A percentile compares a stretch with the other conserved stretches of the same genome.
Conservation (phyloP, 2,888 invertebrate genomes). For the Clepsis dumicolana region DNA sequence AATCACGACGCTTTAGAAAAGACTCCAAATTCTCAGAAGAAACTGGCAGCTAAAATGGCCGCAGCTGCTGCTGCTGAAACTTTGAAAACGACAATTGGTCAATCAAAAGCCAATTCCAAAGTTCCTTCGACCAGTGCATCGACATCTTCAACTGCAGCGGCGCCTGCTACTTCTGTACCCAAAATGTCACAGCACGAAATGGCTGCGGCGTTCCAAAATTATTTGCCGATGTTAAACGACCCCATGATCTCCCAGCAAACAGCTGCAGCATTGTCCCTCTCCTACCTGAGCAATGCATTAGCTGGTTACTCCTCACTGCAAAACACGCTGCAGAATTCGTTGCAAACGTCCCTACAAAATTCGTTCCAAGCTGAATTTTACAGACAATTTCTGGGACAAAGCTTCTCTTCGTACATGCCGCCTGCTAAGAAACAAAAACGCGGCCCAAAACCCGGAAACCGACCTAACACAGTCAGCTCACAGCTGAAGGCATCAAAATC, state of each 20-base stretch:
- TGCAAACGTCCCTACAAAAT: conserved; percentile 68
- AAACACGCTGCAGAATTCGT: conserved; percentile 63
- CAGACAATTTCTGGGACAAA: conserved; percentile 71
- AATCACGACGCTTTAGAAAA: conserved; percentile 73
- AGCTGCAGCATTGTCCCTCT: conserved; percentile 71
- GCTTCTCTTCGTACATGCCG: conserved; percentile 66
- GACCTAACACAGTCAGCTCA: conserved; percentile 47
- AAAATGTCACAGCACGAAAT: conserved; percentile 74
- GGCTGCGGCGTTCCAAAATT: conserved; percentile 73
- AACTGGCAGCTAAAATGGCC: conserved; percentile 62
- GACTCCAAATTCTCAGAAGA: conserved; percentile 71
- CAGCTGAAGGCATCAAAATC: conserved; percentile 60
- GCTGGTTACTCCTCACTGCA: conserved; percentile 69
- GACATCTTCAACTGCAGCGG: conserved; percentile 48
- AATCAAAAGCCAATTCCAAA: conserved; percentile 61
- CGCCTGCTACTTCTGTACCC: conserved; percentile 58
- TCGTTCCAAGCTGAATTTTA: conserved; percentile 80
- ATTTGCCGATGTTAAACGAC: conserved; percentile 73
- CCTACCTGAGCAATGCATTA: conserved; percentile 72
- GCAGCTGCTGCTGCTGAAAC: conserved; percentile 51
- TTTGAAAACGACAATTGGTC: conserved; percentile 51
- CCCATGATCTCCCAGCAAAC: conserved; percentile 71
- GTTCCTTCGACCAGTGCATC: conserved; percentile 48
- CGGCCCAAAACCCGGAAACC: conserved; percentile 60
- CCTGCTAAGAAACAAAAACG: conserved; percentile 76